A percentile compares a stretch with the other conserved stretches of the same genome.
Evolutionary conservation across 2,113 vertebrate species (phyloP).

Genomic region (Catagonus wagneri): DNA sequence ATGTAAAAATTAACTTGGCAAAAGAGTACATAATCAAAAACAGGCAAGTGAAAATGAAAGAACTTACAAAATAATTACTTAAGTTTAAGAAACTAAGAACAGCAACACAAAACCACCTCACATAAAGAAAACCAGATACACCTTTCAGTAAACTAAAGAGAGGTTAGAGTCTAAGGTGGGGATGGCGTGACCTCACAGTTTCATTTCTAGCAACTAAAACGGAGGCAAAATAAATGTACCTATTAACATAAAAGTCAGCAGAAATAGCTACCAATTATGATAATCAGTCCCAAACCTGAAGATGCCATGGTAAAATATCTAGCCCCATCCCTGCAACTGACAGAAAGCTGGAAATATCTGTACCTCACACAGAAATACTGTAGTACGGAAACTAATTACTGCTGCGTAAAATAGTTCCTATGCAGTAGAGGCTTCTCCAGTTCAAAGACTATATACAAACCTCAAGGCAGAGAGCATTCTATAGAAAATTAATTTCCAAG

Average conservation of each 20-base stretch:
- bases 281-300: constrained; percentile 66
- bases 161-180: not conserved
- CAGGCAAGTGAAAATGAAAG: not conserved
- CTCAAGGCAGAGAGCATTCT: constrained; percentile 88
- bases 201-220: constrained; percentile 62
- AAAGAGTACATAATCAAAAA: constrained; percentile 68
- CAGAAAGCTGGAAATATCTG: constrained; percentile 83
- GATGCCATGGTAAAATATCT: constrained; percentile 72
- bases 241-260: constrained; percentile 72
- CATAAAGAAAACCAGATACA: constrained; percentile 54
- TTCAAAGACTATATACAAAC: constrained; percentile 92
- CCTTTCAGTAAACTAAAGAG: constrained; percentile 51
- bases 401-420: constrained; percentile 93
- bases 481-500: constrained; percentile 86
- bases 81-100: constrained; percentile 66
- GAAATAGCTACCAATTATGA: constrained; percentile 68
- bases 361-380: constrained; percentile 88
- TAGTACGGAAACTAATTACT: constrained; percentile 88
- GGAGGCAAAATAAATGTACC: constrained; percentile 57
- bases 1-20: constrained; percentile 38
- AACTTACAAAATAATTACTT: constrained; percentile 27
- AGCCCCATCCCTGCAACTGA: constrained; percentile 81
- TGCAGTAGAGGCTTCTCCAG: constrained; percentile 92
- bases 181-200: constrained; percentile 73
- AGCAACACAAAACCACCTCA: constrained; percentile 35